phyloP scores from a whole-genome alignment of 2,113 vertebrate genomes.

The Trematomus loennbergii region DNA sequence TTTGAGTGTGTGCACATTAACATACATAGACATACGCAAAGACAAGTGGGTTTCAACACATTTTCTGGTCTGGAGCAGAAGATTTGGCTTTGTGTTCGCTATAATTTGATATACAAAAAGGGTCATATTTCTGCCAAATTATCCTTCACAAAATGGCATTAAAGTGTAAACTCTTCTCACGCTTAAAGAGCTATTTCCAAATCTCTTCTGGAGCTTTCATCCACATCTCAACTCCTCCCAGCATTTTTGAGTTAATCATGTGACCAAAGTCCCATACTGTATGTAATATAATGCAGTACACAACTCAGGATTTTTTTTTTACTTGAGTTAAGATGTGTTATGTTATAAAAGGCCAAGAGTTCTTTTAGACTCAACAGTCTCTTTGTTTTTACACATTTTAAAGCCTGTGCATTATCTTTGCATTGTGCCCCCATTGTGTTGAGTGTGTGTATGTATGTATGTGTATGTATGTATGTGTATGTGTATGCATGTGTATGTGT shows the following conservation, averaged over 20 bases:
- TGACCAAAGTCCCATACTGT: background rate
- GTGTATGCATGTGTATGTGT: background rate
- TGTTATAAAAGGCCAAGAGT: background rate
- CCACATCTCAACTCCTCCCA: background rate
- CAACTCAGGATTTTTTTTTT: no score
- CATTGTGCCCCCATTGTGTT: background rate
- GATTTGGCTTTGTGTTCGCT: background rate
- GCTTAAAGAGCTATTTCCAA: background rate
- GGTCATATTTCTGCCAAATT: conserved; percentile 3
- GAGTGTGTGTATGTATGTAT: background rate
- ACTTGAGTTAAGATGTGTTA: background rate
- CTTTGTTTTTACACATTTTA: background rate
- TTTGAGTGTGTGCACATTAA: conserved; percentile 4
- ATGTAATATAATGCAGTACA: background rate
- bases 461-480: background rate
- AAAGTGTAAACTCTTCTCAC: background rate
- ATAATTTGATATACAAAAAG: background rate
- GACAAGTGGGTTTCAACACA: conserved; percentile 21
- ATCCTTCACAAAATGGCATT: background rate
- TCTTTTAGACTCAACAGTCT: background rate
- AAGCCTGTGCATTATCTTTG: conserved; percentile 21
- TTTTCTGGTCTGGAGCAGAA: conserved; percentile 10
- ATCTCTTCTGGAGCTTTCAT: background rate
- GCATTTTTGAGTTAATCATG: background rate
- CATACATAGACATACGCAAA: background rate